phyloP scores from a whole-genome alignment of 2,888 invertebrate genomes.

The Cartodere bifasciata region DNA sequence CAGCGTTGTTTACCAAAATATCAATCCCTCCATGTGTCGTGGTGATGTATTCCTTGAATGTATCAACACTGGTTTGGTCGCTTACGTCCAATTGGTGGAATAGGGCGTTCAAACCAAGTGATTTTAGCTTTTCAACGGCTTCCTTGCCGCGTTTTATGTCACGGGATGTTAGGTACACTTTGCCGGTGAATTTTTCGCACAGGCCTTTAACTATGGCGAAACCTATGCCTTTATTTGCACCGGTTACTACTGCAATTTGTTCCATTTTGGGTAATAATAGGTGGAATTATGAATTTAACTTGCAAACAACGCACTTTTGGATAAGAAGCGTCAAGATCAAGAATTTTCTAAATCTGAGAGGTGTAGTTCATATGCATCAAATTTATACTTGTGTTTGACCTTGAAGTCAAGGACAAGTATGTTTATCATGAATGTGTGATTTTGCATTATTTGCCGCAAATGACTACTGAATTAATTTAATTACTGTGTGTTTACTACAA shows the following conservation, averaged over 20 bases:
- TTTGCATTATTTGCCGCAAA: too few species aligned
- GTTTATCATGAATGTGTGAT: too few species aligned
- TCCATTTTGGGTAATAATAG: too few species aligned
- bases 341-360: too few species aligned
- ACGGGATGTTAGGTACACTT: constrained; percentile 58
- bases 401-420: too few species aligned
- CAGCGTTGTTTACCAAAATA: constrained; percentile 65
- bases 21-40: constrained; percentile 54
- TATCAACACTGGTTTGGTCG: constrained; percentile 43
- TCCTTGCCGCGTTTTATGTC: constrained; percentile 41
- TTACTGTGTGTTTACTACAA: too few species aligned
- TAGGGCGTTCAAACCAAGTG: constrained; percentile 39
- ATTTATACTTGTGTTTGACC: too few species aligned
- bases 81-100: constrained; percentile 61
- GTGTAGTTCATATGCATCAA: too few species aligned
- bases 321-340: too few species aligned
- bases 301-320: too few species aligned
- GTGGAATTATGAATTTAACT: too few species aligned
- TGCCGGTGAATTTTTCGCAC: constrained; percentile 51
- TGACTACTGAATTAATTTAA: too few species aligned
- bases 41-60: constrained; percentile 46
- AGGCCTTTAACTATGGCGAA: constrained; percentile 52
- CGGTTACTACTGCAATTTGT: constrained; percentile 45
- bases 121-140: constrained; percentile 46
- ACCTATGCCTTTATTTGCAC: constrained; percentile 62